Evolutionary conservation across 2,113 vertebrate genomes (phyloP), one percentile per base, ranked within the genome.

Genomic region (Pedionomus torquatus): DNA sequence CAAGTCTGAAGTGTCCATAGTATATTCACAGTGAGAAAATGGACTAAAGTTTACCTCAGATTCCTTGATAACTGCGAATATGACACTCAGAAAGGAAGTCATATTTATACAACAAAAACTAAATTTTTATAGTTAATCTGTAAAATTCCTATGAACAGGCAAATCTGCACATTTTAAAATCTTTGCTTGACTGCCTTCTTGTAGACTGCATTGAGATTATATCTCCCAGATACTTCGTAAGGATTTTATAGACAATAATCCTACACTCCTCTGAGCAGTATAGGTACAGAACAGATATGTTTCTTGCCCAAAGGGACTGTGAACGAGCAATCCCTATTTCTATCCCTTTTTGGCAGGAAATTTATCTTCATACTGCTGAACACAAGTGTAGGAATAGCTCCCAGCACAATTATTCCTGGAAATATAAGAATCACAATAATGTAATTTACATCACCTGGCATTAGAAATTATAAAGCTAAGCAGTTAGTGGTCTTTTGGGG

Each of bases 281-380:
- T 2, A 69, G 44, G 17, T 20, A 54, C 5, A 33, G 18, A 79
- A n/a, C 19, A 63, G 13, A 17, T 15, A 43, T 0, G 2, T 6
- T 10, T 17, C 20, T 61, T 57, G 17, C 5, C 21, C 35, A 61
- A 7, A 3, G 13, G 25, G 5, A 58, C 5, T 0, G 0, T 39
- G 5, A 21, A 43, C 26, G 7, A 35, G 4, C 14, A 78, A 30
- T 49, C 55, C 3, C 7, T 26, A 4, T 21, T 71, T 82, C 26
- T 9, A 19, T 30, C 16, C 9, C 6, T 33, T 64, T 25, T 41
- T 55, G 54, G 11, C 18, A 33, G 43, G 17, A 85, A 46, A 30
- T 11, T 5, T 68, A 6, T 25, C 30, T 77, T 65, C 23, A 28
- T 31, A 1, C 2, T 54, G 23, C 17, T 37, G 21, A 64, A 15